A percentile compares a stretch with the other conserved stretches of the same genome.
Conservation (phyloP, 2,888 invertebrate genomes). For the Papilio gigon region DNA sequence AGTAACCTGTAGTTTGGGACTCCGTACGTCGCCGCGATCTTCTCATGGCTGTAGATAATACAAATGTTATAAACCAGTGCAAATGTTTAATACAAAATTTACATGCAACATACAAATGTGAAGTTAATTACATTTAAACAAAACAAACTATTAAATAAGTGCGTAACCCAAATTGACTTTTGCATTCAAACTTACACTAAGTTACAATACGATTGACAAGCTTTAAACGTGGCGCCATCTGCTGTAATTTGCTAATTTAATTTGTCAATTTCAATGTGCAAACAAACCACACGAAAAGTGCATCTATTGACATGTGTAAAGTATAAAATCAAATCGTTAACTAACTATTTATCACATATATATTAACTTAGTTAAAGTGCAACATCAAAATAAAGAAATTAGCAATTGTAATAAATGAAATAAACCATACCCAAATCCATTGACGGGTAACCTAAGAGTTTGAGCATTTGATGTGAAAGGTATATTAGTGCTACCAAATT, state of each 20-base stretch:
- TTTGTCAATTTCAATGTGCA: no score
- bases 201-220: neutral
- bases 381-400: neutral
- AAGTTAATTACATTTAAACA: conserved; percentile 24
- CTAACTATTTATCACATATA: conserved; percentile 1
- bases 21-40: conserved; percentile 14
- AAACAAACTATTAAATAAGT: no score
- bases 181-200: no score
- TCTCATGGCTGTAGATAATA: conserved; percentile 31
- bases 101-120: conserved; percentile 32
- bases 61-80: conserved; percentile 28
- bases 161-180: no score
- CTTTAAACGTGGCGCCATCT: no score
- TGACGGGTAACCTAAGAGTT: conserved; percentile 61
- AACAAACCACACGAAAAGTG: no score
- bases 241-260: no score
- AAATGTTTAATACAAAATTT: neutral
- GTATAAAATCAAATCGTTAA: no score
- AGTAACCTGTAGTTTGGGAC: conserved; percentile 29
- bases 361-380: neutral
- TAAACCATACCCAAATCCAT: conserved; percentile 55
- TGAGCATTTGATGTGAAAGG: conserved; percentile 42
- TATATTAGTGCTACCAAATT: conserved; percentile 27
- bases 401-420: no score
- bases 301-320: no score